These are phyloP conservation scores for Gephyroberyx darwinii DNA, from an alignment of 2,797 vertebrate species.

Conservation along the genomic window DNA sequence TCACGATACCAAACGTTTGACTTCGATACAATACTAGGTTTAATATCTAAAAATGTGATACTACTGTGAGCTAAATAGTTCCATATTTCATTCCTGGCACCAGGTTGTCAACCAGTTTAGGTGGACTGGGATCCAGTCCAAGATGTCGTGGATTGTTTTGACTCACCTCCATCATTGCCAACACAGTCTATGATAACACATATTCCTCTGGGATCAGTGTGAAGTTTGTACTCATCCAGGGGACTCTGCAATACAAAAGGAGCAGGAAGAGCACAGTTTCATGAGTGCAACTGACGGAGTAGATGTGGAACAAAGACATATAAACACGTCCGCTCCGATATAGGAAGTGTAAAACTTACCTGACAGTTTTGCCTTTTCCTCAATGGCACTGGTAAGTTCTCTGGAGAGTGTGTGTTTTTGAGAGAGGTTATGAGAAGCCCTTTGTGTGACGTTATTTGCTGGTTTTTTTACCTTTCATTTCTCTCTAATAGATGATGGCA, in stretches of 20 bases:
- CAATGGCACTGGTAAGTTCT: slow-evolving; percentile 9
- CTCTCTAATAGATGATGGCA: too few relatives aligned
- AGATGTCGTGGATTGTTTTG: background rate
- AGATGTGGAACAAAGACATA: background rate
- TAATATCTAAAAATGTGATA: too few relatives aligned
- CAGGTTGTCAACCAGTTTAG: too few relatives aligned
- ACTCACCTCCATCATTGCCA: slow-evolving; percentile 88
- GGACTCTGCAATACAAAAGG: slow-evolving; percentile 60
- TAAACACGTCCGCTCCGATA: background rate
- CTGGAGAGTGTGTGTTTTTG: background rate
- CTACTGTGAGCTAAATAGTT: too few relatives aligned
- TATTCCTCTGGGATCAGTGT: slow-evolving; percentile 82
- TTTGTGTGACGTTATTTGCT: background rate
- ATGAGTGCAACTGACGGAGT: background rate
- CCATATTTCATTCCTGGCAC: too few relatives aligned
- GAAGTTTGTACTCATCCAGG: slow-evolving; percentile 84
- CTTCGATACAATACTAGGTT: too few relatives aligned
- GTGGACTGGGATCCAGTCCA: too few relatives aligned
- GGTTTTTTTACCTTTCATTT: too few relatives aligned
- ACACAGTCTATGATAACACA: slow-evolving; percentile 95
- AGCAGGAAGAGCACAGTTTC: slow-evolving; percentile 11
- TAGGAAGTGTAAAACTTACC: slow-evolving; percentile 44
- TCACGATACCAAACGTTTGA: background rate
- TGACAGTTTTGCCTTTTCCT: slow-evolving; percentile 27
- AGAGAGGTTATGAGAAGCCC: background rate